Base-by-base conservation (phyloP, 2,797 vertebrate species). In the Chelon labrosus region DNA sequence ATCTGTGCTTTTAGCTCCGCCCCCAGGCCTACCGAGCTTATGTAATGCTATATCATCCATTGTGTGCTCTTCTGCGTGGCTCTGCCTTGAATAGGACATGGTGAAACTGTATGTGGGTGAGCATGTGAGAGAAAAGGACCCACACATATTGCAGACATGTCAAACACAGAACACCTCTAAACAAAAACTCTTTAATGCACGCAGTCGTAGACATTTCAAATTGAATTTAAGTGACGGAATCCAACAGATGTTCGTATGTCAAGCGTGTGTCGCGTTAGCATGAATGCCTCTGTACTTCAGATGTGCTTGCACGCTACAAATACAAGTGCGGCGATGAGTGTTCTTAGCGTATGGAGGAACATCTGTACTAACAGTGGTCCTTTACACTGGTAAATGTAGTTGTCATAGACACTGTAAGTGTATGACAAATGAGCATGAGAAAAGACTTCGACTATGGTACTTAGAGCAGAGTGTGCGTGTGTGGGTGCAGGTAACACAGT, bases 401-500 rank as follows among this genome's bases (percentile, higher is more conserved):
- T 35, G 31, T 63, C 42, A 70, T n/a, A 54, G 53, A 79, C 69
- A 53, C 51, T 49, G 39, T 46, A 59, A 80, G 61, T 49, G 53
- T 52, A 22, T 53, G 37, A 51, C 35, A 44, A 79, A 79, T 66
- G 75, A 71, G 46, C 64, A 80, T 16, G 67, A 80, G 61, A 79
- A 77, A 77, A 82, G 53, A 87, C 77, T 65, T 80, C 64, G 51
- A 73, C 42, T 72, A 49, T 37, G 77, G 84, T 71, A 70, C 51
- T 83, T 73, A 72, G 27, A 75, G 71, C 68, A 38, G 46, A 77
- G 83, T 60, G 73, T 3, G 20, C 60, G 65, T 55, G 73, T 78
- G 82, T 84, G 85, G 76, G 86, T 70, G 80, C 71, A 75, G 83
- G 77, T 86, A 70, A 78, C 80, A 64, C 68, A 80, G 83, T 31